Conservation (phyloP, 2,113 vertebrate genomes). For the Chaetura pelagica region DNA sequence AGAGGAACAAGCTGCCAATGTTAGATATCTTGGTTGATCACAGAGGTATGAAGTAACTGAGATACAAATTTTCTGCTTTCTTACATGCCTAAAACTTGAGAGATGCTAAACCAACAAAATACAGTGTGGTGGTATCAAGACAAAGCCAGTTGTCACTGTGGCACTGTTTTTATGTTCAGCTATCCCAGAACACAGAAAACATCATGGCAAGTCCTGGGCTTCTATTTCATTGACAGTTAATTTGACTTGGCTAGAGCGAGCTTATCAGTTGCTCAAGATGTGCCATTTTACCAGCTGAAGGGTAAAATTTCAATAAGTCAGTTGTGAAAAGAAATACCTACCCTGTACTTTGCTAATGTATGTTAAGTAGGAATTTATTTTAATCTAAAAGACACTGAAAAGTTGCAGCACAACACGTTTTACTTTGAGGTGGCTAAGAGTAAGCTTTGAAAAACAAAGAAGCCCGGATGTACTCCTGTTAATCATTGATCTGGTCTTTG, state of each 20-base stretch:
- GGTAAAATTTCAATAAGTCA: not conserved
- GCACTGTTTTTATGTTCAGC: not conserved
- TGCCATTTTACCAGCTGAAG: not conserved
- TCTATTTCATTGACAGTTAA: constrained; percentile 3
- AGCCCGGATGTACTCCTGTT: constrained; percentile 2
- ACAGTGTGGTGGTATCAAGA: not conserved
- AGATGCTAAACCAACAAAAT: not conserved
- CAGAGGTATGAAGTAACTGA: not conserved
- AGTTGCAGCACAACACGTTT: not conserved
- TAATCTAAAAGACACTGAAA: not conserved
- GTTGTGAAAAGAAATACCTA: constrained; percentile 3
- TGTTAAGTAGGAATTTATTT: not conserved
- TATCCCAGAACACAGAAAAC: not conserved
- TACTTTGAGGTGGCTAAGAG: not conserved
- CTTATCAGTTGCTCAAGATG: constrained; percentile 12
- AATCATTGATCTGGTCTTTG: constrained; percentile 17
- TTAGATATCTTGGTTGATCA: fast-evolving
- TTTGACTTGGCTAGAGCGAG: not conserved
- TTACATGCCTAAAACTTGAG: not conserved
- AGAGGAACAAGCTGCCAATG: not conserved
- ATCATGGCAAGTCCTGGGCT: not conserved
- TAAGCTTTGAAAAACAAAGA: not conserved
- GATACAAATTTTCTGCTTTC: not conserved
- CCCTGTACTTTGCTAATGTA: not conserved
- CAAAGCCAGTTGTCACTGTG: not conserved